Evolutionary conservation across 2,113 vertebrate species (phyloP), one percentile per base, ranked within the genome.

Genomic region (Blennius ocellaris): DNA sequence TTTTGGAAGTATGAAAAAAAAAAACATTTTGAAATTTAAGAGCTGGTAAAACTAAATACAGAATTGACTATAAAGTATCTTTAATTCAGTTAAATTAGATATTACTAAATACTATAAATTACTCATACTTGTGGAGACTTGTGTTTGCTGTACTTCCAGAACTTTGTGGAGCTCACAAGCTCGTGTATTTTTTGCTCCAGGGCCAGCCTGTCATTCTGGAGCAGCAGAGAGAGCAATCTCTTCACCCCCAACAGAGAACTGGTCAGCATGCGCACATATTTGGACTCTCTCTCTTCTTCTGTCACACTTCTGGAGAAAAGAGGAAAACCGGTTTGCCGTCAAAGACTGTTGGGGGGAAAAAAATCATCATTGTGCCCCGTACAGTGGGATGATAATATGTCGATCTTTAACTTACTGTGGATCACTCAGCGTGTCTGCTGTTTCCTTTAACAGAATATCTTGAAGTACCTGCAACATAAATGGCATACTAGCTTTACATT

Each of bases 81-180:
- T 30, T 30, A 30, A 30, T 30, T 30, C 21, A 30, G 21, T 30
- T 30, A 2, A 30, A 30, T 30, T 30, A 30, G 21, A 30, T 30
- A 30, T 30, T 30, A 30, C 21, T 30, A 30, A 30, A 30, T 3
- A 9, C 9, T 6, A 59, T 37, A 8, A 45, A 15, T 45, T 38
- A 36, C 50, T 8, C 58, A 7, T 91, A 99, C 98, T 95, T 97
- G 97, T 60, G 97, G 93, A 16, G 89, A 63, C 6, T 61, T 96
- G 89, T 99, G 95, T 68, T 96, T 99, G 93, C 96, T 90, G 14
- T 97, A 98, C 75, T 99, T 99, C 98, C 98, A 99, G 89, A 99
- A 98, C 76, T 97, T 99, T 37, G 82, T 94, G 75, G 96, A 95
- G 15, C 93, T 92, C 10, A 97, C 80, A 38, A 98, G 92, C 12